A percentile compares a stretch with the other conserved stretches of the same genome.
These are phyloP conservation scores for Macropodus opercularis DNA, from an alignment of 2,797 vertebrate species.

Conservation along the genomic window DNA sequence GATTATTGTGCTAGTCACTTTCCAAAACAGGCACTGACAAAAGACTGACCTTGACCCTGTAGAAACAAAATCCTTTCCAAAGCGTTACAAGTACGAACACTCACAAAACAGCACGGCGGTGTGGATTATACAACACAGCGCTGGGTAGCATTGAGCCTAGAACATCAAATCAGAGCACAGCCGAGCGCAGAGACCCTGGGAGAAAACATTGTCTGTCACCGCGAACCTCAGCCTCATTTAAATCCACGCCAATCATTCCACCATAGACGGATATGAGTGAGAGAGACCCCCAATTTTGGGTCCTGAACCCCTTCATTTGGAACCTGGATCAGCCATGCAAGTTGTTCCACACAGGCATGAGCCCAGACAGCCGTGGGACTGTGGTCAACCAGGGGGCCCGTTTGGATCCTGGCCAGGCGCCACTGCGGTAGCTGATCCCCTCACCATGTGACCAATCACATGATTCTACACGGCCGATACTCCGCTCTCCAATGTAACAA, in stretches of 20 bases:
- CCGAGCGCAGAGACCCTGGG: constrained; percentile 44
- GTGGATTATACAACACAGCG: constrained; percentile 10
- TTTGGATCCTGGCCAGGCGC: constrained; percentile 75
- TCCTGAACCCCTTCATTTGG: constrained; percentile 77
- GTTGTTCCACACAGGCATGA: constrained; percentile 62
- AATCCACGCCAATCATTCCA: constrained; percentile 65
- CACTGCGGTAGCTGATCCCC: constrained; percentile 64
- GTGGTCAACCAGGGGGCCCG: constrained; percentile 76
- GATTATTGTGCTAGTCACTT: constrained; percentile 14
- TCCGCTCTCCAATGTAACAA: constrained; percentile 9
- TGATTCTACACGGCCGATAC: constrained; percentile 37
- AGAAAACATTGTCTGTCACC: constrained; percentile 50
- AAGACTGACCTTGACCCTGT: constrained; percentile 22
- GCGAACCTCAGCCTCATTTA: constrained; percentile 64
- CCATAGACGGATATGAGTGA: constrained; percentile 57
- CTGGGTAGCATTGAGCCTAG: background rate
- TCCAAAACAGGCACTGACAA: constrained; percentile 26
- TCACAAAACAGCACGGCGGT: background rate
- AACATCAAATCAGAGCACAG: constrained; percentile 34
- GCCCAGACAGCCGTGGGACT: constrained; percentile 79
- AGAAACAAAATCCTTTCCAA: constrained; percentile 29
- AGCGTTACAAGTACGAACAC: constrained; percentile 1
- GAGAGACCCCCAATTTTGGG: constrained; percentile 76
- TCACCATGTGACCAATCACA: constrained; percentile 65
- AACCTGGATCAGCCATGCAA: constrained; percentile 62